These are phyloP conservation scores for Sinocyclocheilus anshuiensis DNA, from an alignment of 2,113 vertebrate genomes.

Conservation along the genomic window DNA sequence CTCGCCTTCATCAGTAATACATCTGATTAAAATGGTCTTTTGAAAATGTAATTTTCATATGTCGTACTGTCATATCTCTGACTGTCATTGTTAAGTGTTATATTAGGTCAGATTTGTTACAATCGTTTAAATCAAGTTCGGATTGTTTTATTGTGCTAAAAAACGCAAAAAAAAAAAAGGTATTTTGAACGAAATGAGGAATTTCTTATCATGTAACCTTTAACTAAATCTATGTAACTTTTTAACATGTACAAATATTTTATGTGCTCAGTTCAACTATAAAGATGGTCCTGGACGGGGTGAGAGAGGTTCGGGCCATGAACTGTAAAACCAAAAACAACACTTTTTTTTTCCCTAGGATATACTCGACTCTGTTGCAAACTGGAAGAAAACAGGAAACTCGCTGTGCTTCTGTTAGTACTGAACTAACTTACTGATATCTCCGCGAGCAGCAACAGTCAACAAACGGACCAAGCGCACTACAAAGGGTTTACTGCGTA, in stretches of 20 bases:
- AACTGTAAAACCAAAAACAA: too few relatives aligned
- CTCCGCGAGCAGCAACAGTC: too few relatives aligned
- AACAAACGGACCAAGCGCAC: not conserved
- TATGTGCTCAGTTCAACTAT: not conserved
- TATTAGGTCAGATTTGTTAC: too few relatives aligned
- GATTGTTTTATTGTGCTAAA: too few relatives aligned
- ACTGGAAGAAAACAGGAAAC: not conserved
- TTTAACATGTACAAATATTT: not conserved
- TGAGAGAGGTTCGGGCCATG: not conserved
- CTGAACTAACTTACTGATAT: not conserved
- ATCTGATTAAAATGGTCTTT: constrained; percentile 9
- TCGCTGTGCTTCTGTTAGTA: not conserved
- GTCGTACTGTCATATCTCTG: too few relatives aligned
- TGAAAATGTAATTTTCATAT: not conserved
- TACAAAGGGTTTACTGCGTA: not conserved
- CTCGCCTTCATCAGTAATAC: not conserved
- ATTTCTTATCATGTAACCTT: not conserved
- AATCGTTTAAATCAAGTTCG: too few relatives aligned
- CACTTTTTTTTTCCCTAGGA: not conserved
- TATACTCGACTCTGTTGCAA: not conserved
- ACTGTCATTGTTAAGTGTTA: too few relatives aligned
- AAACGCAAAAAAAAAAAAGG: too few relatives aligned
- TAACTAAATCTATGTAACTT: not conserved
- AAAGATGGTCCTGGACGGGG: not conserved
- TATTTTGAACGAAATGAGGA: not conserved